Base-by-base conservation (phyloP, 2,888 invertebrate genomes). In the Dicranocentrus wangi region DNA sequence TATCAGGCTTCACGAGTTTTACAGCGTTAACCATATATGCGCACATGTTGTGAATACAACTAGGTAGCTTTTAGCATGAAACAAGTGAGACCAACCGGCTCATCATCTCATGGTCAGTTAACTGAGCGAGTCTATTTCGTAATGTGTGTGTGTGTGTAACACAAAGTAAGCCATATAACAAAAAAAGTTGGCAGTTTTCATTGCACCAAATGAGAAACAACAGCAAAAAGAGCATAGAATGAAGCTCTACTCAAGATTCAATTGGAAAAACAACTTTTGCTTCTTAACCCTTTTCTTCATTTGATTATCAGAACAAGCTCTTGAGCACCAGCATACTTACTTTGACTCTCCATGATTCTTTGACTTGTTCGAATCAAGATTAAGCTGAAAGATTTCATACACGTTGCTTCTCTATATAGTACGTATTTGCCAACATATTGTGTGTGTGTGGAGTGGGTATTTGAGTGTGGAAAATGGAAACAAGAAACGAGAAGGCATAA, bases 151-250 rank as follows among this genome's bases (percentile, higher is more conserved):
- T n/a, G 10, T 58, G 7, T 21, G 3, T 58, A 32, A 32, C n/a
- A 15, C 42, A 51, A 47, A 66, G 66, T 47, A 27, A 47, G 47
- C 47, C 32, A 32, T 32, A n/a, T n/a, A n/a, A n/a, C n/a, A n/a
- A n/a, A n/a, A n/a, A n/a, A n/a, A n/a, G n/a, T n/a, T n/a, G n/a
- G 32, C 32, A 32, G 32, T n/a, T n/a, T n/a, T 13, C 39, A 39
- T 39, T 47, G 51, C 51, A 51, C 43, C n/a, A 13, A 39, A 39
- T 5, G 13, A 39, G 13, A 39, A 39, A 47, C 17, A 47, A 47
- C 47, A n/a, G 32, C 32, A 32, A 10, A 32, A 32, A 7, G 32
- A 32, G 5, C n/a, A n/a, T n/a, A n/a, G n/a, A n/a, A n/a, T n/a
- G n/a, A n/a, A n/a, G n/a, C n/a, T n/a, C n/a, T n/a, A n/a, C n/a